phyloP scores from a whole-genome alignment of 2,888 invertebrate species.

The Lasius fuliginosus region DNA sequence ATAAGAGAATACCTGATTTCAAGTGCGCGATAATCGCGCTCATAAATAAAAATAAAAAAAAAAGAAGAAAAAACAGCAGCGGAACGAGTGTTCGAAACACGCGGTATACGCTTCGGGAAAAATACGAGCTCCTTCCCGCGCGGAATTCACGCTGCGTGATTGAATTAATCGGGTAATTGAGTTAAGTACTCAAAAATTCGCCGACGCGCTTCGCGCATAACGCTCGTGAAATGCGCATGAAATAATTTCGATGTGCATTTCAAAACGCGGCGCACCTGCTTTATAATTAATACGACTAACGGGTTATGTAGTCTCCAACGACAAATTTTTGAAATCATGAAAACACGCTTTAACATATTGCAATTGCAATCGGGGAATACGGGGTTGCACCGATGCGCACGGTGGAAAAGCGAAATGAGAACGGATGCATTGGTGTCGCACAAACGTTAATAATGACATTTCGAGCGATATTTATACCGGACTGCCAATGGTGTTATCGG shows the following conservation, averaged over 20 bases:
- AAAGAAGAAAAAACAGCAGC: neutral
- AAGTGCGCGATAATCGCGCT: conserved; percentile 53
- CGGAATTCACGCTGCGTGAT: conserved; percentile 45
- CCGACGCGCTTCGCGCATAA: conserved; percentile 46
- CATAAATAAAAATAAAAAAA: conserved; percentile 43
- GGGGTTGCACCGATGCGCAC: conserved; percentile 5
- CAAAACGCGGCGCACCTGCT: conserved; percentile 51
- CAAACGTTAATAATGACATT: conserved; percentile 52
- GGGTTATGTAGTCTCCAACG: conserved; percentile 62
- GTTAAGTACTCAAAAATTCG: conserved; percentile 56
- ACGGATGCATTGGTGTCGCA: conserved; percentile 47
- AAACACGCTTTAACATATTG: conserved; percentile 63
- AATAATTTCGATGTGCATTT: conserved; percentile 61
- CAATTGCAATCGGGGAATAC: conserved; percentile 56
- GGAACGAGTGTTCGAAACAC: conserved; percentile 29
- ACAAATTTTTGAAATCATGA: conserved; percentile 63
- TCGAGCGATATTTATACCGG: conserved; percentile 45
- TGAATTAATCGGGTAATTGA: conserved; percentile 56
- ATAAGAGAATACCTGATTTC: conserved; percentile 54
- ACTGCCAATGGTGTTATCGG: conserved; percentile 44
- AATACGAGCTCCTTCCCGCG: conserved; percentile 40
- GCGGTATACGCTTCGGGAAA: conserved; percentile 11
- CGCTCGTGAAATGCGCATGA: conserved; percentile 52
- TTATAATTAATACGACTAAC: conserved; percentile 60
- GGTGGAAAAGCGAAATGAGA: conserved; percentile 34